Percentiles rank a stretch among this genome's conserved stretches.
Evolutionary conservation across 2,888 invertebrate species (phyloP).

Genomic region (Pollenia griseotomentosa): DNA sequence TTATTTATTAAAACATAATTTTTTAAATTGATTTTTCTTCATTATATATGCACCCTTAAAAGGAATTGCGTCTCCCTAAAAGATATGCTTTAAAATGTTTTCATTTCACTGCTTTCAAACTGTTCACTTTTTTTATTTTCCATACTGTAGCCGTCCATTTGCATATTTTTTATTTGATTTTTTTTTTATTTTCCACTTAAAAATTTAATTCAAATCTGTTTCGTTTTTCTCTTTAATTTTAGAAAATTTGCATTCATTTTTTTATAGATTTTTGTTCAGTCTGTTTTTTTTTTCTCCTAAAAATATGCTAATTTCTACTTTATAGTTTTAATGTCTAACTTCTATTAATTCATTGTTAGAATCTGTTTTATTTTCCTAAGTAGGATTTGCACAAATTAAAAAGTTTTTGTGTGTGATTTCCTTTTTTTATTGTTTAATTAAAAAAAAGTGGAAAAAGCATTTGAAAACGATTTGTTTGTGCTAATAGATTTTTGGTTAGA

Average conservation of each 20-base stretch:
- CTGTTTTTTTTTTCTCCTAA: constrained; percentile 21
- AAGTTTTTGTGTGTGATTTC: constrained; percentile 39
- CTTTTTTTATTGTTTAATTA: background rate
- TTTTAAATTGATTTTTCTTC: too few relatives aligned
- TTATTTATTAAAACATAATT: too few relatives aligned
- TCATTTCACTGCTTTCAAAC: too few relatives aligned
- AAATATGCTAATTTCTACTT: constrained; percentile 63
- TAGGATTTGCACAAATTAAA: constrained; percentile 64
- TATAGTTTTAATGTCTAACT: constrained; percentile 43
- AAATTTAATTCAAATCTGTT: background rate
- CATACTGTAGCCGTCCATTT: too few relatives aligned
- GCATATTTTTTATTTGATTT: background rate
- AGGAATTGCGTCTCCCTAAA: too few relatives aligned
- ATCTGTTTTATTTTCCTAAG: constrained; percentile 41
- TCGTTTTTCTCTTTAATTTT: background rate
- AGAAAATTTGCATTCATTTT: constrained; percentile 46
- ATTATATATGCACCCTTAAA: too few relatives aligned
- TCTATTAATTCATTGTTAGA: constrained; percentile 54
- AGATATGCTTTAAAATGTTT: too few relatives aligned
- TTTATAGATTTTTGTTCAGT: background rate
- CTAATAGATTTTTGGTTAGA: background rate
- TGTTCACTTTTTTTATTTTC: too few relatives aligned
- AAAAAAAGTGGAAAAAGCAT: background rate
- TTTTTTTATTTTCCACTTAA: background rate
- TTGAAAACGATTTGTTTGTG: constrained; percentile 8